Base-by-base conservation (phyloP, 2,888 invertebrate species). In the Laothoe populi region DNA sequence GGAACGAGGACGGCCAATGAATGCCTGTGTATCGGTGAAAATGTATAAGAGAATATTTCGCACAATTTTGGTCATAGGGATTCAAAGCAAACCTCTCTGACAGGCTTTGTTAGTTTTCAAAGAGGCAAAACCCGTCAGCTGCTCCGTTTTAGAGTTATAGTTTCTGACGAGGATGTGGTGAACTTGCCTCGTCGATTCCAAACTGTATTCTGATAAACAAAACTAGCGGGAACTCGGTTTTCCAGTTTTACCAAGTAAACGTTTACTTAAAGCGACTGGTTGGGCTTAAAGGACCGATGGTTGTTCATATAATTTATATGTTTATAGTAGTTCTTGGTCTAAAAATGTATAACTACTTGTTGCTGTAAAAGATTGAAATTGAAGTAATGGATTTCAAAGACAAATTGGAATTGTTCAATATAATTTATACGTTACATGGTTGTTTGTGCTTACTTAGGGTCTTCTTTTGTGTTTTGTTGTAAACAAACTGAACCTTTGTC, bases 401-500 rank as follows among this genome's bases (percentile, higher is more conserved):
- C 80, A 79, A 80, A 82, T 82, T 81, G 78, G 71, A 77, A 81
- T 79, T 77, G 74, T 75, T 77, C 70, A 73, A 75, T 75, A 76
- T 80, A 83, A 84, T 84, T 83, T 82, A 81, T 79, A 77, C 75
- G 77, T 78, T 70, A 79, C 80, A 84, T 78, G 79, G 83, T 78
- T 84, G 82, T 80, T 82, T 81, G 79, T 84, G 81, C 78, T 83
- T 84, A 77, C 79, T 80, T 79, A 81, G 83, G 84, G 79, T 79
- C 77, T 77, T 79, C 83, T 86, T 87, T 88, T 89, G 86, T 87
- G 80, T 83, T 82, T 79, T 72, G 78, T 73, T 70, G 78, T 82
- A 84, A 83, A 82, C 83, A 87, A 86, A 84, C 83, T 80, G 81
- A 82, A 81, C 83, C 84, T 88, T 88, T 88, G 88, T 88, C 78